phyloP scores from a whole-genome alignment of 2,888 invertebrate genomes.

The Cecidostiba fungosa region DNA sequence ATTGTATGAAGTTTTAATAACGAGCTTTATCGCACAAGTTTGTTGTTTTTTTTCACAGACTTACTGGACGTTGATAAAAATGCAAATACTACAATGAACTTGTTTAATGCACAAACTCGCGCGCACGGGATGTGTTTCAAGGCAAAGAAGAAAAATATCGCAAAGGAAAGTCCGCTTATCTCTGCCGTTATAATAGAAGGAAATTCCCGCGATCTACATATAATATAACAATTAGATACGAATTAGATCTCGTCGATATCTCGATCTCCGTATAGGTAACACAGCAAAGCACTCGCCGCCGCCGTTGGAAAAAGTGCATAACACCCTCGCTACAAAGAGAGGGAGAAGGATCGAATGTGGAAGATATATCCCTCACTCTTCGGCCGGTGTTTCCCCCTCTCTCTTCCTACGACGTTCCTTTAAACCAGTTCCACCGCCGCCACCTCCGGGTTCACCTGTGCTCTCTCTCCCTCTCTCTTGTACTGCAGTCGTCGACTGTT shows the following conservation, averaged over 20 bases:
- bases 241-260: neutral
- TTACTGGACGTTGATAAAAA: no score
- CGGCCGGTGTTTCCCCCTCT: constrained; percentile 24
- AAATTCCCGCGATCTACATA: constrained; percentile 5
- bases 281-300: neutral
- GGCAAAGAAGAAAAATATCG: no score
- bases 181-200: neutral
- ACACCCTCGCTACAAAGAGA: constrained; percentile 6
- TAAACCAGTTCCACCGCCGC: constrained; percentile 66
- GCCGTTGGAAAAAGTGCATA: constrained; percentile 51
- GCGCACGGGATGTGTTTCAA: no score
- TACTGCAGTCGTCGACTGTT: neutral
- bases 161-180: no score
- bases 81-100: no score
- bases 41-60: no score
- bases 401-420: constrained; percentile 49
- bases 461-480: constrained; percentile 13
- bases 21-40: no score
- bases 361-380: constrained; percentile 44
- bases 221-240: neutral
- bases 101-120: no score
- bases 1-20: no score
- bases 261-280: neutral
- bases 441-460: constrained; percentile 67
- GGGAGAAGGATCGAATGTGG: constrained; percentile 40